Evolutionary conservation across 53 echinoderm and acorn worm genomes (phyloP).

Genomic region (Mesocentrotus franciscanus): DNA sequence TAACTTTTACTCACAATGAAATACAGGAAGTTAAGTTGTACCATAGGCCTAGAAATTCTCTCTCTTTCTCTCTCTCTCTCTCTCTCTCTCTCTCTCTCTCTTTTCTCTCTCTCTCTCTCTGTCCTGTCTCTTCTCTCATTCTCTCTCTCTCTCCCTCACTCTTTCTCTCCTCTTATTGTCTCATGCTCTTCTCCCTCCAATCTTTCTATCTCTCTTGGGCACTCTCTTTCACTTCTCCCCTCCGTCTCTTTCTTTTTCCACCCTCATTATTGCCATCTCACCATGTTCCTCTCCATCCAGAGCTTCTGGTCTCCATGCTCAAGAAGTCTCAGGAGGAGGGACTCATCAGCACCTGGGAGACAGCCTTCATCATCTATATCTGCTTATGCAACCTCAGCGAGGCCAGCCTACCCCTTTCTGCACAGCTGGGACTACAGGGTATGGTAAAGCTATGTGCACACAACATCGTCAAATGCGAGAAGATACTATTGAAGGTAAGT

Average conservation of each 20-base stretch:
- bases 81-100: too few species aligned
- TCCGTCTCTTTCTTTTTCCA: neutral
- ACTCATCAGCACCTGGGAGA: conserved; percentile 88
- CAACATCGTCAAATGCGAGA: conserved; percentile 81
- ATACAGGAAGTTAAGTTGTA: too few species aligned
- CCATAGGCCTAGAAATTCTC: too few species aligned
- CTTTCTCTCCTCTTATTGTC: neutral
- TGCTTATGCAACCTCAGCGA: conserved; percentile 95
- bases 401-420: conserved; percentile 75
- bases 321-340: conserved; percentile 76
- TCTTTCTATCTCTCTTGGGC: neutral
- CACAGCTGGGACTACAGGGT: conserved; percentile 76
- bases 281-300: neutral
- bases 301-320: conserved; percentile 46
- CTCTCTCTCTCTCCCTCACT: too few species aligned
- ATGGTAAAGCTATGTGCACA: conserved; percentile 83
- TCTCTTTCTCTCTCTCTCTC: too few species aligned
- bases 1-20: too few species aligned
- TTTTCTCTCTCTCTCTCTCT: too few species aligned
- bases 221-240: neutral
- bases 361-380: conserved; percentile 90
- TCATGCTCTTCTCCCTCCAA: neutral
- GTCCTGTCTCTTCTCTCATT: too few species aligned
- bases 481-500: conserved; percentile 14
- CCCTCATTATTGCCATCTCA: neutral